Base-by-base conservation (phyloP, 2,113 vertebrate species). In the Herpetotheres cachinnans region DNA sequence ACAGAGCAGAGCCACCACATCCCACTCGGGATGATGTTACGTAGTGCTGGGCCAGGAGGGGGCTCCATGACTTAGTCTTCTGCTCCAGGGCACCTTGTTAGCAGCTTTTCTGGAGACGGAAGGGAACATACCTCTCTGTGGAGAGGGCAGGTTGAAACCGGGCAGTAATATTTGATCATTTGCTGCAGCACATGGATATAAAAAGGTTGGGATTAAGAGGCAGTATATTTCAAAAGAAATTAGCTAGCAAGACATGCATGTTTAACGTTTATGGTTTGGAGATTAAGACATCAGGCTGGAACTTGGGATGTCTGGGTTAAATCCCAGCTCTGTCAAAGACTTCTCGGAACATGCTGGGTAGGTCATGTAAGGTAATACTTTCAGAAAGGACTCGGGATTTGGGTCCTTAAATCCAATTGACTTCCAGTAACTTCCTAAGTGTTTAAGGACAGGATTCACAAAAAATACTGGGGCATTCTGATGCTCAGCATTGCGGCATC, bases 361-460 rank as follows among this genome's bases (percentile, higher is more conserved):
- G 90, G 67, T 95, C 7, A 0, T 46, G 54, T 88, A 93, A 85
- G 87, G 87, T 72, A 91, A 70, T 90, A 44, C 62, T 82, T 95
- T 90, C 22, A 77, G 79, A 96, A 93, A 63, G 82, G 79, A 85
- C 62, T 94, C 24, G 13, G 90, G 84, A 95, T 89, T 95, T 91
- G 36, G 62, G 42, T 86, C 9, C n/a, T 77, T 93, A 94, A 94
- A 95, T 96, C 85, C 82, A 82, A 40, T 66, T 94, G 87, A 90
- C 52, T 84, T 94, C 50, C n/a, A 82, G 54, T 95, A 65, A 93
- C n/a, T 95, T 91, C 49, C 49, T 82, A 76, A 91, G 30, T 82
- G 65, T 90, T 91, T 85, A 93, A 95, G 62, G 74, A 77, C 29
- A 36, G 26, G 25, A 76, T 82, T 79, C 42, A 36, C 40, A 50